Evolutionary conservation across 2,888 invertebrate genomes (phyloP).

Genomic region (Blastobasis lacticolella): DNA sequence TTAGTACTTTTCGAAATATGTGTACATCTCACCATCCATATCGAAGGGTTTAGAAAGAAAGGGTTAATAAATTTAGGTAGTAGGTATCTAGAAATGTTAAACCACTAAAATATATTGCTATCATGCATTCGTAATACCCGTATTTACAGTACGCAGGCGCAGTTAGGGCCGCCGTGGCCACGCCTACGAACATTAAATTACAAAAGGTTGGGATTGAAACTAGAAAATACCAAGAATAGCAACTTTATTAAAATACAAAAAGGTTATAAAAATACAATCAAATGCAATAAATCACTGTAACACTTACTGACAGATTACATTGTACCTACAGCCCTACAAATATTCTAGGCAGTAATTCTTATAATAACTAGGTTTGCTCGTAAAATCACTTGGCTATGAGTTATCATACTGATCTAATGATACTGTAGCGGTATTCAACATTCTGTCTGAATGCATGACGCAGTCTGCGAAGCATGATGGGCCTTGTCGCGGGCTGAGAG

Average conservation of each 20-base stretch:
- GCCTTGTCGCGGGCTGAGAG: background rate
- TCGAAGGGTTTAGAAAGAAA: too few relatives aligned
- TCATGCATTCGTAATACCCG: too few relatives aligned
- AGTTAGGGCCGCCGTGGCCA: too few relatives aligned
- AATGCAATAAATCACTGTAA: slow-evolving; percentile 71
- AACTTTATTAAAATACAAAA: slow-evolving; percentile 75
- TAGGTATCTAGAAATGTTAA: too few relatives aligned
- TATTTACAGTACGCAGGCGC: too few relatives aligned
- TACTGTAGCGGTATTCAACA: slow-evolving; percentile 14
- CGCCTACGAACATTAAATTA: background rate
- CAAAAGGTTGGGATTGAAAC: slow-evolving; percentile 34
- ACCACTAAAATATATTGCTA: too few relatives aligned
- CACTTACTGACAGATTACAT: slow-evolving; percentile 45
- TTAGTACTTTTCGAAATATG: too few relatives aligned
- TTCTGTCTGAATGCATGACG: background rate
- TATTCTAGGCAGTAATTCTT: slow-evolving; percentile 50
- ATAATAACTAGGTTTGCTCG: slow-evolving; percentile 35
- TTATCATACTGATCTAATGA: slow-evolving; percentile 19
- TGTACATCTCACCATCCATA: too few relatives aligned
- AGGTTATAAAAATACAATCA: slow-evolving; percentile 73
- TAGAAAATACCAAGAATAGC: slow-evolving; percentile 61
- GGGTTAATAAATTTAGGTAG: too few relatives aligned
- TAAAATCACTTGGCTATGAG: slow-evolving; percentile 31
- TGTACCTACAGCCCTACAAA: slow-evolving; percentile 46
- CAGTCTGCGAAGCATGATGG: background rate